Percentiles rank a stretch among this genome's conserved stretches.
Evolutionary conservation across 2,113 vertebrate species (phyloP).

Genomic region (Maccullochella peelii): DNA sequence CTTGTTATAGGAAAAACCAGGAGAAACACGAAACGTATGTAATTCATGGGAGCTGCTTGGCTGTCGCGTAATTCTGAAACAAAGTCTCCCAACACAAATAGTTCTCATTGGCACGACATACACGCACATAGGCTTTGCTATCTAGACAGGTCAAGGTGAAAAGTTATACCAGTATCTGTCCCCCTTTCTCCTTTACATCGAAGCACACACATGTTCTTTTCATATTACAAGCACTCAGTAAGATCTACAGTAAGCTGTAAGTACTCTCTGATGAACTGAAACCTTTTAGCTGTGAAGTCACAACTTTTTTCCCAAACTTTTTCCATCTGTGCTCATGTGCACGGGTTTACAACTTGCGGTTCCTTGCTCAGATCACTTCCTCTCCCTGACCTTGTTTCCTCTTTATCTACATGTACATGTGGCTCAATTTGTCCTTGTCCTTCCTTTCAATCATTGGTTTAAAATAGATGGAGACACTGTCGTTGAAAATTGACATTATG

Average conservation of each 20-base stretch:
- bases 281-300: no score
- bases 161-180: neutral
- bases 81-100: neutral
- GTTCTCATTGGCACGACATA: neutral
- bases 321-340: slow-evolving; percentile 29
- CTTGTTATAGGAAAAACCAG: no score
- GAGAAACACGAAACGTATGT: no score
- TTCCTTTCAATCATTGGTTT: slow-evolving; percentile 18
- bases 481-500: neutral
- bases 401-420: slow-evolving; percentile 10
- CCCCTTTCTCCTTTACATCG: neutral
- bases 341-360: slow-evolving; percentile 13
- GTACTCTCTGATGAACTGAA: no score
- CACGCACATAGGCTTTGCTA: neutral
- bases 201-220: neutral
- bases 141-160: neutral
- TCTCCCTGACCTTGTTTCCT: slow-evolving; percentile 42
- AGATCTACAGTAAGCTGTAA: no score
- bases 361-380: slow-evolving; percentile 50
- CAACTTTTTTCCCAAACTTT: neutral
- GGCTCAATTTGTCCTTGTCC: slow-evolving; percentile 26
- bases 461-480: neutral
- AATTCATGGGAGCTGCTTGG: no score
- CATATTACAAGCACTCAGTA: neutral
- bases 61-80: neutral